phyloP scores from a whole-genome alignment of 2,113 vertebrate species.

The Dipodomys ordii region DNA sequence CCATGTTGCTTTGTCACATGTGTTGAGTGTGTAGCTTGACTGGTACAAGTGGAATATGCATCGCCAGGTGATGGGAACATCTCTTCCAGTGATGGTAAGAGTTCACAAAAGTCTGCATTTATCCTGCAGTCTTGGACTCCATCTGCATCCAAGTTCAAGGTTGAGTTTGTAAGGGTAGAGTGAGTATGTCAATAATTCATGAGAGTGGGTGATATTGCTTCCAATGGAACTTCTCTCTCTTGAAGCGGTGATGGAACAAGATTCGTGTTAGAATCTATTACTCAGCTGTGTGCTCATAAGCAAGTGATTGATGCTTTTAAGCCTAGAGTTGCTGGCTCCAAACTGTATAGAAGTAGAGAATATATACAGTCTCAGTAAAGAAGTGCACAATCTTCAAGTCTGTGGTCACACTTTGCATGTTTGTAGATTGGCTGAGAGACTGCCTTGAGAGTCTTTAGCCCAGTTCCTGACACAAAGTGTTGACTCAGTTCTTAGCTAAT shows the following conservation, averaged over 20 bases:
- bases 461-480: not conserved
- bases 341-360: not conserved
- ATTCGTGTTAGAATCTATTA: not conserved
- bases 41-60: not conserved
- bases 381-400: not conserved
- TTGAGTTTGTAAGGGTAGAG: not conserved
- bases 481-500: not conserved
- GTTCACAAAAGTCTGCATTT: not conserved
- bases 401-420: not conserved
- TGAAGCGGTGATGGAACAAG: not conserved
- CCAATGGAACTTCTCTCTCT: not conserved
- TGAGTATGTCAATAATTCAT: not conserved
- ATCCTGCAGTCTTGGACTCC: not conserved
- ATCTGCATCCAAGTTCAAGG: not conserved
- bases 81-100: not conserved
- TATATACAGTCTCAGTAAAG: no score
- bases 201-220: not conserved
- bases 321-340: not conserved
- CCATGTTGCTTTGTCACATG: not conserved
- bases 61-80: no score
- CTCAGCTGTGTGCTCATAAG: not conserved
- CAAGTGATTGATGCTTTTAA: not conserved
- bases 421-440: not conserved
- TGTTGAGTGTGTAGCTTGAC: not conserved
- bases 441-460: not conserved